Evolutionary conservation across 2,888 invertebrate genomes (phyloP), one percentile per base, ranked within the genome.

Genomic region (Eumacrocentrus americanus): DNA sequence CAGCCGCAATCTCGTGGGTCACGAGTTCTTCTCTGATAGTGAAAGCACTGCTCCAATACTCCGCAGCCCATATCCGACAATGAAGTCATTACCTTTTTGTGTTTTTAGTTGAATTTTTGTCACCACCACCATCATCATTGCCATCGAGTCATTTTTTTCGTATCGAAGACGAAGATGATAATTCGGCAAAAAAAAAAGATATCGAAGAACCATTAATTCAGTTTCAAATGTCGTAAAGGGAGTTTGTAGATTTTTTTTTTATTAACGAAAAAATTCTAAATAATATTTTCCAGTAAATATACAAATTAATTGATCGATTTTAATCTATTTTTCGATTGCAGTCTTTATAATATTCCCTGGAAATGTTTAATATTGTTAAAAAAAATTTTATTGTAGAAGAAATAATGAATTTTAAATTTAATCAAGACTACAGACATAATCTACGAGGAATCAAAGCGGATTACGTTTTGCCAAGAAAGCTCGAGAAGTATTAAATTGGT

Each of bases 21-120:
- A 71, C 86, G 84, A 81, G 87, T 85, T 81, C 90, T 87, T 75
- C 91, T 86, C 71, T 91, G 89, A 83, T 90, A 91, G 84, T 90
- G 90, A 88, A 92, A 92, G 88, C 92, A 93, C 84, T 90, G 90
- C 84, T 92, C 91, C 88, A 92, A 89, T 72, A 91, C 85, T 82
- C 92, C 92, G 89, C 92, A 92, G 81, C 91, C 91, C 78, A 79
- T 78, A 77, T 76, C 77, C 77, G 77, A 79, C 70, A 77, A 78
- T 72, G 76, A 72, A 68, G 73, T 76, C 74, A 76, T 74, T 73
- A 77, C 73, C 77, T 78, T 72, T 63, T 66, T 59, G 65, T 48
- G 40, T 60, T 53, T 40, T 16, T 12, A 29, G 29, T 52, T 63
- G 55, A 46, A 42, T 55, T 48, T 51, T 59, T 53, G 58, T 25